Conservation (phyloP, 2,888 invertebrate species). For the Eumacrocentrus americanus region DNA sequence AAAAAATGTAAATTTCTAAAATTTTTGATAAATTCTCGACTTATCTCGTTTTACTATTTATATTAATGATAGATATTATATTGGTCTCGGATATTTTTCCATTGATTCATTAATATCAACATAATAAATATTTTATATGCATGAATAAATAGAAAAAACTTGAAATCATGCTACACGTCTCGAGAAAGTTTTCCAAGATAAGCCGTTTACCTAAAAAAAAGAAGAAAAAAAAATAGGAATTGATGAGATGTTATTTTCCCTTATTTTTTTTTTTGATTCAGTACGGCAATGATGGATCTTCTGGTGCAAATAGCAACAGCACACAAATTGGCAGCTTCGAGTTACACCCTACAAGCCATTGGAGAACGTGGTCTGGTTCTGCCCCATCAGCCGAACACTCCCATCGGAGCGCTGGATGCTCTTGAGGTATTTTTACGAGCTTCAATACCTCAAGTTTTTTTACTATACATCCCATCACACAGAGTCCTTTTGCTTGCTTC, state of each 20-base stretch:
- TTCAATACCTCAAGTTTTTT: conserved; percentile 5
- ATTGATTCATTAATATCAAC: not conserved
- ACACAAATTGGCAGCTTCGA: conserved; percentile 72
- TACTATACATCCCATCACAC: not conserved
- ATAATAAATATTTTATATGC: no score
- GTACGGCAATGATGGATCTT: conserved; percentile 81
- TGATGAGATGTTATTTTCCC: not conserved
- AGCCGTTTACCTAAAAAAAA: no score
- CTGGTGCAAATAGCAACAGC: conserved; percentile 74
- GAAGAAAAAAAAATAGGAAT: no score
- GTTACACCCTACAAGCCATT: conserved; percentile 70
- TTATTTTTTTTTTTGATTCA: conserved; percentile 57
- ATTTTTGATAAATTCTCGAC: not conserved
- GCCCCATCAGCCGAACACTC: conserved; percentile 76
- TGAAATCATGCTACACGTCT: no score
- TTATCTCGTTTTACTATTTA: not conserved
- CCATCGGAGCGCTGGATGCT: conserved; percentile 69
- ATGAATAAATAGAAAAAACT: no score
- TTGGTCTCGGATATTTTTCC: not conserved
- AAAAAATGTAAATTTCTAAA: not conserved
- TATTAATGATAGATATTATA: not conserved
- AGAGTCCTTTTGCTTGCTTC: not conserved
- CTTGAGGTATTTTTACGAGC: conserved; percentile 55
- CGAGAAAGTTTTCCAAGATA: no score
- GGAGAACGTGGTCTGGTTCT: conserved; percentile 68